Percentiles rank a stretch among this genome's conserved stretches.
These are phyloP conservation scores for Malacoctenus gilli DNA, from an alignment of 2,797 vertebrate species.

Conservation along the genomic window DNA sequence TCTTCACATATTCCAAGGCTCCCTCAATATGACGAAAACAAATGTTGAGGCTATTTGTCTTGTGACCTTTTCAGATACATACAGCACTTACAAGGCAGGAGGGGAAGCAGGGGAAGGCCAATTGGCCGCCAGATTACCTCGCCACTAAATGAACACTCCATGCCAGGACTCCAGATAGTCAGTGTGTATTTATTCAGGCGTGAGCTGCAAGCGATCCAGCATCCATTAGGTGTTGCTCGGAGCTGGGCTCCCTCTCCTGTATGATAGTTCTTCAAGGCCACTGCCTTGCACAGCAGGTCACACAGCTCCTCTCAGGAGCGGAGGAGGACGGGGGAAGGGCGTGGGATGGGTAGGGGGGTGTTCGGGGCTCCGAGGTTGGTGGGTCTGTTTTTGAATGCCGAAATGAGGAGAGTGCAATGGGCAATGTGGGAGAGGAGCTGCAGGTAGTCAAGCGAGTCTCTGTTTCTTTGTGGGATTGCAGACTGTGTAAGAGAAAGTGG, in stretches of 20 bases:
- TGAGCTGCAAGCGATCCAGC: slow-evolving; percentile 38
- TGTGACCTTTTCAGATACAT: slow-evolving; percentile 53
- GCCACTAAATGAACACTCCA: slow-evolving; percentile 36
- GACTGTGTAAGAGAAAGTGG: neutral
- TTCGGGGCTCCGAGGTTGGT: slow-evolving; percentile 35
- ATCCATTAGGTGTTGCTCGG: slow-evolving; percentile 56
- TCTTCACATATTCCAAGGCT: slow-evolving; percentile 14
- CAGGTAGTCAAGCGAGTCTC: slow-evolving; percentile 1
- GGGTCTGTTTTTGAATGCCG: slow-evolving; percentile 31
- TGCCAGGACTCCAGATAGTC: slow-evolving; percentile 37
- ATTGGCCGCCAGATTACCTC: slow-evolving; percentile 46
- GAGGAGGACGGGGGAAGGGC: too few relatives aligned
- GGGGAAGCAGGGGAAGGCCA: slow-evolving; percentile 33
- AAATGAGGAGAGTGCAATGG: too few relatives aligned
- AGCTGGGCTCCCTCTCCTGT: slow-evolving; percentile 26
- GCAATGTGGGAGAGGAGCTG: slow-evolving; percentile 1
- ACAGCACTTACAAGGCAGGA: slow-evolving; percentile 40
- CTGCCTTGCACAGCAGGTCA: slow-evolving; percentile 27
- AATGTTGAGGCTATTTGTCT: slow-evolving; percentile 28
- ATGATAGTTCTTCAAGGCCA: slow-evolving; percentile 47
- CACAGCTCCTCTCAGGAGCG: slow-evolving; percentile 11
- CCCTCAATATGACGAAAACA: neutral
- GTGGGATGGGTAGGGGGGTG: slow-evolving; percentile 10
- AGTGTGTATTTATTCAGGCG: slow-evolving; percentile 67
- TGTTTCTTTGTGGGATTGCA: slow-evolving; percentile 9